A percentile compares a stretch with the other conserved stretches of the same genome.
phyloP scores from a whole-genome alignment of 2,888 invertebrate species.

The Thereva unica region DNA sequence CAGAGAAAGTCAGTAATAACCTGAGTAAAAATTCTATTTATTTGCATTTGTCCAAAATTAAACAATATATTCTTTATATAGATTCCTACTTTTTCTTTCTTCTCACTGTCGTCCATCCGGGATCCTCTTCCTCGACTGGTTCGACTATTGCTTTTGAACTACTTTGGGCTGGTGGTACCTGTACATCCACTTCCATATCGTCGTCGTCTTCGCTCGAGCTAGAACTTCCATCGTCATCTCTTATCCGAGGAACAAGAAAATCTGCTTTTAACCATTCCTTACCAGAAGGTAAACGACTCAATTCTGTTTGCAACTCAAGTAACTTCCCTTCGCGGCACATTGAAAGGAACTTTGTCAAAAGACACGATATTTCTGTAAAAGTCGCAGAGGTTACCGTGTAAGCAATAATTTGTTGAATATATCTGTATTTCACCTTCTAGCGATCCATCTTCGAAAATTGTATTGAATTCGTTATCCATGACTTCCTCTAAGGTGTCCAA shows the following conservation, averaged over 20 bases:
- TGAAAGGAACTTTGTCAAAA: slow-evolving; percentile 63
- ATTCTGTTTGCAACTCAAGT: slow-evolving; percentile 63
- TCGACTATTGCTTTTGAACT: slow-evolving; percentile 1
- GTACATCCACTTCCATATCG: slow-evolving; percentile 52
- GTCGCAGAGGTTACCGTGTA: neutral
- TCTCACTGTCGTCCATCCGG: slow-evolving; percentile 71
- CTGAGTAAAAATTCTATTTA: too few relatives aligned
- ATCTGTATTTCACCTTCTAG: slow-evolving; percentile 61
- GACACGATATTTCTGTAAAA: slow-evolving; percentile 63
- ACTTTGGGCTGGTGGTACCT: slow-evolving; percentile 35
- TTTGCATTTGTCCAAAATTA: too few relatives aligned
- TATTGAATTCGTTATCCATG: slow-evolving; percentile 75
- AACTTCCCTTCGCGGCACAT: slow-evolving; percentile 63
- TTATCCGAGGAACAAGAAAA: slow-evolving; percentile 54
- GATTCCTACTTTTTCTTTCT: slow-evolving; percentile 58
- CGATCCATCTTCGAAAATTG: slow-evolving; percentile 72
- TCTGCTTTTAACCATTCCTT: slow-evolving; percentile 63
- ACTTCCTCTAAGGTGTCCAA: slow-evolving; percentile 69
- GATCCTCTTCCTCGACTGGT: slow-evolving; percentile 58
- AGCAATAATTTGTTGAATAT: neutral
- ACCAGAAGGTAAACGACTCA: slow-evolving; percentile 65
- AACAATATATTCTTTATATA: too few relatives aligned
- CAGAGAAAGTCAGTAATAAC: too few relatives aligned
- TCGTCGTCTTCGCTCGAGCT: slow-evolving; percentile 56
- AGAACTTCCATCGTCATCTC: slow-evolving; percentile 54